phyloP scores from a whole-genome alignment of 2,797 vertebrate species.

The Chiroxiphia lanceolata region DNA sequence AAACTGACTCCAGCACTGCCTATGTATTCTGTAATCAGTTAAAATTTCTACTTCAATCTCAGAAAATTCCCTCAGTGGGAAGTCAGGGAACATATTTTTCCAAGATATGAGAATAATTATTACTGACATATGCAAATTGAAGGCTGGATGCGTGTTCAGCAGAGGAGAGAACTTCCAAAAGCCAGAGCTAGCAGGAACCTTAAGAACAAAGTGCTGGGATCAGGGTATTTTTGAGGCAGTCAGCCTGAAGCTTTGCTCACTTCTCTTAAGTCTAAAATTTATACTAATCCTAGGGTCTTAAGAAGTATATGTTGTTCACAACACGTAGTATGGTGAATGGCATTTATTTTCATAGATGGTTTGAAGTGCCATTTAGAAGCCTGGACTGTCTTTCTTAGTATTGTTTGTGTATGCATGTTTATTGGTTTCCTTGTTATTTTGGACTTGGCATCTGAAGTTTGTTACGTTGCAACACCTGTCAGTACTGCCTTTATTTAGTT shows the following conservation, averaged over 20 bases:
- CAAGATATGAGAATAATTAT: background rate
- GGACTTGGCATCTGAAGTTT: background rate
- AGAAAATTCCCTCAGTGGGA: background rate
- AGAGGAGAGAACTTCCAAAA: background rate
- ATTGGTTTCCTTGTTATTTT: background rate
- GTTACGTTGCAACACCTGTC: background rate
- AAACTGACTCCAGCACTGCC: background rate
- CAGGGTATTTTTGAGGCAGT: background rate
- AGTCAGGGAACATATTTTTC: background rate
- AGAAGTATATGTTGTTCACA: background rate
- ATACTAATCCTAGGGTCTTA: background rate
- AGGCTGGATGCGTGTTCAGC: fast-evolving
- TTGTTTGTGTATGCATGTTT: background rate
- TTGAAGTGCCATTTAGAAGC: background rate
- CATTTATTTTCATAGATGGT: background rate
- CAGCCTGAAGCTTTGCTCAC: background rate
- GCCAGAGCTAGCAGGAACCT: background rate
- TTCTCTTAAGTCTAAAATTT: background rate
- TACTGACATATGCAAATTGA: background rate
- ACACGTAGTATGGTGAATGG: background rate
- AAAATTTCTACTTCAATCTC: background rate
- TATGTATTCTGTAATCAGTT: background rate
- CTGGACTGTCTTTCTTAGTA: background rate
- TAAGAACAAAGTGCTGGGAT: background rate
- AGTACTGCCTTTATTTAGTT: background rate